Evolutionary conservation across 1,140 invertebrate genomes (phyloP).

Genomic region (Luehdorfia chinensis): DNA sequence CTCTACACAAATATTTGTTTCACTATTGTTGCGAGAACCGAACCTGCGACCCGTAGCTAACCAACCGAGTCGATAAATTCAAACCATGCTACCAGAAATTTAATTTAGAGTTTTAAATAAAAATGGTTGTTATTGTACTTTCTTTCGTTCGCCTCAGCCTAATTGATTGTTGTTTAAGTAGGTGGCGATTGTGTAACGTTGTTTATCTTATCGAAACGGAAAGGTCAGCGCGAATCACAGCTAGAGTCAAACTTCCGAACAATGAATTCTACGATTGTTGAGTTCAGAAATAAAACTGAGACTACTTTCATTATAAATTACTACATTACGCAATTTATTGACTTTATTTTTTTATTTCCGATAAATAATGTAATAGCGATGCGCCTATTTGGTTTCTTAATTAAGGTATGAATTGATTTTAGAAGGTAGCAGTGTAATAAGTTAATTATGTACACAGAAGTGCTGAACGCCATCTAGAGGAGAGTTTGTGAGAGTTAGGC

Average conservation of each 20-base stretch:
- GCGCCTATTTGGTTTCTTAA: constrained; percentile 1
- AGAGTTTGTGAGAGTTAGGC: too few species aligned
- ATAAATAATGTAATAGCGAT: constrained; percentile 3
- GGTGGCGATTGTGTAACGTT: constrained; percentile 34
- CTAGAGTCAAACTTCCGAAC: constrained; percentile 38
- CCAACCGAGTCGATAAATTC: too few species aligned
- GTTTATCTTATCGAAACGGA: constrained; percentile 48
- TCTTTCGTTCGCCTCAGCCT: background rate
- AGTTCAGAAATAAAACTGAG: constrained; percentile 11
- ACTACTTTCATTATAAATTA: constrained; percentile 8
- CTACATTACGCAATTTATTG: constrained; percentile 1
- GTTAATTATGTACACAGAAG: too few species aligned
- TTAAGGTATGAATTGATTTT: background rate
- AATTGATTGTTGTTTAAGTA: constrained; percentile 24
- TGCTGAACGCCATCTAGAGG: too few species aligned
- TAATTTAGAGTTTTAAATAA: too few species aligned
- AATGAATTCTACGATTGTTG: constrained; percentile 15
- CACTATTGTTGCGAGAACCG: too few species aligned
- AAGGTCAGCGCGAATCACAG: constrained; percentile 40
- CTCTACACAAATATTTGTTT: too few species aligned
- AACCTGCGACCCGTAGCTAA: too few species aligned
- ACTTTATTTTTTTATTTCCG: constrained; percentile 9
- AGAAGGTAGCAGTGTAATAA: too few species aligned
- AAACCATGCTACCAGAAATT: too few species aligned
- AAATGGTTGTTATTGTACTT: background rate